Evolutionary conservation across 2,888 invertebrate genomes (phyloP).

Genomic region (Amblyjoppa fuscipennis): DNA sequence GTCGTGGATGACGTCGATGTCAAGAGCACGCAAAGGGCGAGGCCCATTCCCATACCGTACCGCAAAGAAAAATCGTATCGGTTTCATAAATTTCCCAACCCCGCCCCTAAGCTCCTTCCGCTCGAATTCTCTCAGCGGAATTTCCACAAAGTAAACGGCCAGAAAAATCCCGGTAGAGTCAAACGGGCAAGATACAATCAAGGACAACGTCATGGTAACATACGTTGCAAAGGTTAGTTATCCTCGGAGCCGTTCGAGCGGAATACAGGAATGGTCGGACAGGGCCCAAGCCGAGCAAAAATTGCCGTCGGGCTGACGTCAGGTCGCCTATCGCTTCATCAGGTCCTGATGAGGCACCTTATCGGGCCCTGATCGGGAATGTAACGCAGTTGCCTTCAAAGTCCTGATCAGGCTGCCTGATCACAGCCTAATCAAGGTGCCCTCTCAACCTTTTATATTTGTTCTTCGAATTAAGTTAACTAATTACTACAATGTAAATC

Average conservation of each 20-base stretch:
- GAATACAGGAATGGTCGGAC: background rate
- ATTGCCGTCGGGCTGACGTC: no score
- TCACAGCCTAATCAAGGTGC: no score
- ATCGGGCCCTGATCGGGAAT: no score
- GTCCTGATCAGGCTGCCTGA: no score
- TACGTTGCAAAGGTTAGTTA: background rate
- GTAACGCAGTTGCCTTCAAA: no score
- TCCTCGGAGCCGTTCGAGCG: background rate
- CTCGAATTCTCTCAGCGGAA: background rate
- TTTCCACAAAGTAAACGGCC: background rate
- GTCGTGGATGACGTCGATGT: background rate
- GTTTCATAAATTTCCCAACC: background rate
- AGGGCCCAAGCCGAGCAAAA: no score
- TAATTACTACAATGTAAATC: no score
- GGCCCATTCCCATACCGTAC: background rate
- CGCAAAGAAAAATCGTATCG: background rate
- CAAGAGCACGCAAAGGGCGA: background rate
- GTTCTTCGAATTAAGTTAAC: no score
- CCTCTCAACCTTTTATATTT: no score
- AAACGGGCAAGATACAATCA: background rate
- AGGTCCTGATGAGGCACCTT: no score
- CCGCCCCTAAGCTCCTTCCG: background rate
- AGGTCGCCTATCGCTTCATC: no score
- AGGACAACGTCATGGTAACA: background rate
- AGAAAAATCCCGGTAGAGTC: background rate